A percentile compares a stretch with the other conserved stretches of the same genome.
phyloP scores from a whole-genome alignment of 2,113 vertebrate species.

The Bambusicola thoracicus region DNA sequence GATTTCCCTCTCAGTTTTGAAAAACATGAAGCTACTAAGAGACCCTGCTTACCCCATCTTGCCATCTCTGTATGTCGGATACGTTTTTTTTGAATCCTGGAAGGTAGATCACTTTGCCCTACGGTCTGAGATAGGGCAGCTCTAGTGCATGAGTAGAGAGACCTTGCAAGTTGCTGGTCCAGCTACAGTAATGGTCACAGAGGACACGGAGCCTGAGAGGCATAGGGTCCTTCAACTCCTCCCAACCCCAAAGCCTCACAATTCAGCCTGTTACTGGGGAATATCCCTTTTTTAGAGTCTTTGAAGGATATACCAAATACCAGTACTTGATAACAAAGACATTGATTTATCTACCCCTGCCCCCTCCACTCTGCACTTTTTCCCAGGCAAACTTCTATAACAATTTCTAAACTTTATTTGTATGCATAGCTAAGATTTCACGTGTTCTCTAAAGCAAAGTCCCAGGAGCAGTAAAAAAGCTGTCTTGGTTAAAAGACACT shows the following conservation, averaged over 20 bases:
- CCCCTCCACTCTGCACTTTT: not conserved
- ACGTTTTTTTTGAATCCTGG: not conserved
- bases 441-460: not conserved
- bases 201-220: not conserved
- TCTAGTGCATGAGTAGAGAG: not conserved
- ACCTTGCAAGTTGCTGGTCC: not conserved
- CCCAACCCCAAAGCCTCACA: not conserved
- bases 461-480: not conserved
- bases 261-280: not conserved
- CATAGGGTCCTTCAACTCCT: not conserved
- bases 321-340: not conserved
- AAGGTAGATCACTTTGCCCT: not conserved
- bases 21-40: not conserved
- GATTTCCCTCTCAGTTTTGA: not conserved
- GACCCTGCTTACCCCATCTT: not conserved
- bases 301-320: not conserved
- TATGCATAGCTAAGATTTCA: not conserved
- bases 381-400: not conserved
- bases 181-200: not conserved
- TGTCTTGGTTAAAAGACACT: conserved; percentile 23
- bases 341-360: too few relatives aligned
- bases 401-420: not conserved
- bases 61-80: accelerated
- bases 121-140: not conserved
- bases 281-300: not conserved